These are phyloP conservation scores for Hippolais icterina DNA, from an alignment of 2,113 vertebrate species.

Conservation along the genomic window DNA sequence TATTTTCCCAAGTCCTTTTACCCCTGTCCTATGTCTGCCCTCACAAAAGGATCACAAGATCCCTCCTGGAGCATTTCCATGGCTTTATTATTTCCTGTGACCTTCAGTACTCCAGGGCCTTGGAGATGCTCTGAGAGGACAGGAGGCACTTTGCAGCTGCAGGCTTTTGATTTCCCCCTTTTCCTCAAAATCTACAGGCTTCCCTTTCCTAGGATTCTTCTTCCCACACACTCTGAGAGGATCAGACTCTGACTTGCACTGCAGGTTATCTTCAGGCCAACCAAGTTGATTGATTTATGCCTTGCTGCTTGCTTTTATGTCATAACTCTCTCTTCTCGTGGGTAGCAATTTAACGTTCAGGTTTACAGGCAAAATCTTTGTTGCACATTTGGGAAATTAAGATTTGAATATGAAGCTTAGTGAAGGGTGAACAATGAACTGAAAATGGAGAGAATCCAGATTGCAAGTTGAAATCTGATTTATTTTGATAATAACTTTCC, in stretches of 20 bases:
- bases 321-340: not conserved
- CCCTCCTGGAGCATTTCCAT: not conserved
- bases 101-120: not conserved
- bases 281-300: not conserved
- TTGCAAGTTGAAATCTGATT: not conserved
- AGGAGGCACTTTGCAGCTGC: not conserved
- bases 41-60: not conserved
- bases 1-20: not conserved
- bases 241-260: not conserved
- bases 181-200: not conserved
- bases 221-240: not conserved
- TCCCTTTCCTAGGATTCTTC: not conserved
- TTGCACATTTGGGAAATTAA: not conserved
- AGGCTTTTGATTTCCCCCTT: not conserved
- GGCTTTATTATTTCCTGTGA: not conserved
- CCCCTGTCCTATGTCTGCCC: accelerated
- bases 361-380: not conserved
- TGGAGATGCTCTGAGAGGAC: not conserved
- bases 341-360: not conserved
- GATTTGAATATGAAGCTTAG: not conserved
- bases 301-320: not conserved
- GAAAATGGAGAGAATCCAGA: not conserved
- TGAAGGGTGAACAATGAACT: not conserved
- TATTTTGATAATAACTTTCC: not conserved
- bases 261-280: not conserved